Evolutionary conservation across 2,888 invertebrate genomes (phyloP), one percentile per base, ranked within the genome.

Genomic region (Hypercompe scribonia): DNA sequence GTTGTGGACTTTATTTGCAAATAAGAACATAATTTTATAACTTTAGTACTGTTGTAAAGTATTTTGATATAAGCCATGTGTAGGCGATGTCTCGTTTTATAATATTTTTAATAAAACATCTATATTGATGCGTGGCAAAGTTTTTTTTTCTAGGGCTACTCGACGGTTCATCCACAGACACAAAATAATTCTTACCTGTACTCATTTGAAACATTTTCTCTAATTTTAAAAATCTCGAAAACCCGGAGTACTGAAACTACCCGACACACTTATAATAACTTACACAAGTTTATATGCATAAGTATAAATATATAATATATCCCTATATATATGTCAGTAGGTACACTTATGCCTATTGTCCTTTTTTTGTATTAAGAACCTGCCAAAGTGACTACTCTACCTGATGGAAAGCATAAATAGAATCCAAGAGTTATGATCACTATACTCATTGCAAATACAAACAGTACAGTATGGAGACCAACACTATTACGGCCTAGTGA

Each of bases 1-100:
- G 71, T 79, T 71, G 80, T 77, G 73, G 70, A 80, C 78, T 82
- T 81, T 85, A 86, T 83, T 82, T 75, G 76, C 82, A 72, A 84
- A 74, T 84, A 75, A 79, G 72, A 72, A 84, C 80, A 85, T 89
- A 81, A 86, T 82, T 83, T 82, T 68, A 75, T 72, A 72, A 82
- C 85, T 84, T 84, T 85, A 87, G 73, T 81, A 79, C 74, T 81
- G 78, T 81, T 86, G 88, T 88, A 84, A 87, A 86, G 82, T 84
- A 83, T 79, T 82, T 80, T 83, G 86, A 85, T 78, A 78, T 78
- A 77, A 77, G 61, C 73, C n/a, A 77, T 75, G 79, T 84, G 77
- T 73, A 73, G 81, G 75, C 36, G 76, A 61, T 68, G 66, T 75
- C 67, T 78, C 74, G 67, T 81, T 79, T 75, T 82, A 76, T 71